Evolutionary conservation across 1,140 invertebrate genomes (phyloP), one percentile per base, ranked within the genome.

Genomic region (Dendrolimus punctatus): DNA sequence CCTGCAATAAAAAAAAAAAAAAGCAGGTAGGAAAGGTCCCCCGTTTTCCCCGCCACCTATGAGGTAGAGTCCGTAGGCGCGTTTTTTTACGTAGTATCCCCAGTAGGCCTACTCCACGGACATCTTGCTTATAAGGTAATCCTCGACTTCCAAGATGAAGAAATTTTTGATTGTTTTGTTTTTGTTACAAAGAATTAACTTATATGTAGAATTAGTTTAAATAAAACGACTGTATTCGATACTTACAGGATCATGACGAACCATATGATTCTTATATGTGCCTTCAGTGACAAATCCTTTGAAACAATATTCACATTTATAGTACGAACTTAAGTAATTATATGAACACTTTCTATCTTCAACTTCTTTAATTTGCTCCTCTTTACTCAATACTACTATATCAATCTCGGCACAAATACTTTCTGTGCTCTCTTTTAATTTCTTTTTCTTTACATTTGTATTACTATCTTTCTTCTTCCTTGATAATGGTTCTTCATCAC

Each of bases 271-370:
- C 23, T 64, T 73, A 9, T 58, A 78, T 0, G 74, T 73, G 0
- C 49, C 51, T 4, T 72, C 64, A 0, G 68, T 65, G 6, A 74
- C 64, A 40, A 72, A 80, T 0, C 75, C 79, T 49, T 75, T 76
- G 23, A 54, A 80, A 46, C 76, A 78, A 10, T 66, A 60, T 4
- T 77, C 73, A 47, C 78, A 83, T 42, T 81, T 76, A 37, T 69
- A 81, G 0, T 64, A 58, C 0, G 71, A 75, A 45, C 72, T 68
- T 2, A 60, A 44, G 46, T 79, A 80, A 40, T 80, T 80, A 1
- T 62, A 48, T 0, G 68, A 66, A 0, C 48, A 50, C 38, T 74
- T 80, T 10, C 76, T 55, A 0, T 57, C 60, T 8, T 71, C 55
- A 5, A 80, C 54, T 36, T 80, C 80, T 4, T 60, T 37, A 0